A percentile compares a stretch with the other conserved stretches of the same genome.
These are phyloP conservation scores for Brienomyrus longianalis DNA, from an alignment of 2,113 vertebrate genomes.

Conservation along the genomic window DNA sequence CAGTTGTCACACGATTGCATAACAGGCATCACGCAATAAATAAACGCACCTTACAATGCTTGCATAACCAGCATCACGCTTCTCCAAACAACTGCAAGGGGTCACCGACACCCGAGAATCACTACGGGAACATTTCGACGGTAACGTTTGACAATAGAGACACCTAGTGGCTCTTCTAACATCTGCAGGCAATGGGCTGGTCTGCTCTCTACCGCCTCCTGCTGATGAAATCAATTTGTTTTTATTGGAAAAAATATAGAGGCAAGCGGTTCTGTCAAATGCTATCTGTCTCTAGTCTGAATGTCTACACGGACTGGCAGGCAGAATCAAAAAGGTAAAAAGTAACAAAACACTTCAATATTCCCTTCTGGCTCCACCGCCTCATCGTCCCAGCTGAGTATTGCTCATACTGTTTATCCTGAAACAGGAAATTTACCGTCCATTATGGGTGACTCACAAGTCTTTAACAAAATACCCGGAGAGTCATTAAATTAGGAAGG, in stretches of 20 bases:
- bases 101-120: background rate
- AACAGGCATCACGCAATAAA: background rate
- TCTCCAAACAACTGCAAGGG: background rate
- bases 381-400: background rate
- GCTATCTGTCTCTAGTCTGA: background rate
- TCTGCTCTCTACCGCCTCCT: background rate
- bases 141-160: conserved; percentile 39
- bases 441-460: conserved; percentile 3
- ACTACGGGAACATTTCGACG: background rate
- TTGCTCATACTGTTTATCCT: background rate
- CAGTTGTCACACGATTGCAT: background rate
- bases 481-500: background rate
- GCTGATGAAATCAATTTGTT: background rate
- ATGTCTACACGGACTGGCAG: background rate
- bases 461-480: background rate
- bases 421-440: conserved; percentile 1
- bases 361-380: background rate
- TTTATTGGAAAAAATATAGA: background rate
- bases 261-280: background rate
- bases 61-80: conserved; percentile 1
- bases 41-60: background rate
- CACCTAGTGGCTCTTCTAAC: conserved; percentile 34
- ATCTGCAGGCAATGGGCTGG: background rate
- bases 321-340: background rate
- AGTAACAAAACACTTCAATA: background rate